phyloP scores from a whole-genome alignment of 2,113 vertebrate genomes.

The Ophthalmolycus amberensis region DNA sequence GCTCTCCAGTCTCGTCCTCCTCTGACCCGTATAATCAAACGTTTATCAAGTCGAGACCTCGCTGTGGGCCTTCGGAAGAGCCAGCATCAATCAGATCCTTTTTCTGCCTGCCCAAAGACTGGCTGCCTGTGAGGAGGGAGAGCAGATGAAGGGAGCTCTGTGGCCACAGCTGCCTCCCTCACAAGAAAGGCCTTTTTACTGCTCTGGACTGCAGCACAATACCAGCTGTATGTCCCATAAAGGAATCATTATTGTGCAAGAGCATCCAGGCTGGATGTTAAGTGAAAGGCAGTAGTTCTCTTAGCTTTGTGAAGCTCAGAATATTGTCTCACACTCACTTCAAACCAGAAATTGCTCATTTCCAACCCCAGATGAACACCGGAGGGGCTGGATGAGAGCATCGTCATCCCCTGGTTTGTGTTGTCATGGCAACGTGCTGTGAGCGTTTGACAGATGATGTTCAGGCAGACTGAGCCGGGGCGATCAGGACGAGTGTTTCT shows the following conservation, averaged over 20 bases:
- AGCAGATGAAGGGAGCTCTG: conserved; percentile 66
- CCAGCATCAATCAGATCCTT: conserved; percentile 77
- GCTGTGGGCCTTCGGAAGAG: conserved; percentile 63
- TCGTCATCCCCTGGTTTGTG: conserved; percentile 31
- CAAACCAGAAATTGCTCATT: conserved; percentile 25
- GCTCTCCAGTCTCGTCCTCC: conserved; percentile 51
- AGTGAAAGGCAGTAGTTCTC: conserved; percentile 43
- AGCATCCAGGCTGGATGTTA: conserved; percentile 23
- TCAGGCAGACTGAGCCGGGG: conserved; percentile 47
- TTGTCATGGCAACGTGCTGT: conserved; percentile 65
- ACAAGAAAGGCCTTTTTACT: conserved; percentile 59
- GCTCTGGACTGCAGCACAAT: conserved; percentile 49
- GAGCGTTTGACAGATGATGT: conserved; percentile 74
- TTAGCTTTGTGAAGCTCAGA: conserved; percentile 16
- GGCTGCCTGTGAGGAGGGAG: conserved; percentile 53
- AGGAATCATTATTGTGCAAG: conserved; percentile 38
- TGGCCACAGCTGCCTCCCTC: conserved; percentile 71
- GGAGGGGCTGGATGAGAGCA: conserved; percentile 20
- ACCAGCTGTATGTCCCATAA: conserved; percentile 48
- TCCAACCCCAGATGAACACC: conserved; percentile 9
- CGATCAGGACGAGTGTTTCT: conserved; percentile 18
- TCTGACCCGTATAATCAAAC: conserved; percentile 73
- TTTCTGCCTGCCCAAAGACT: conserved; percentile 70
- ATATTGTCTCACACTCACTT: conserved; percentile 16
- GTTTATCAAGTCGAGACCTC: conserved; percentile 71